Evolutionary conservation across 2,888 invertebrate genomes (phyloP).

Genomic region (Bimastos eiseni): DNA sequence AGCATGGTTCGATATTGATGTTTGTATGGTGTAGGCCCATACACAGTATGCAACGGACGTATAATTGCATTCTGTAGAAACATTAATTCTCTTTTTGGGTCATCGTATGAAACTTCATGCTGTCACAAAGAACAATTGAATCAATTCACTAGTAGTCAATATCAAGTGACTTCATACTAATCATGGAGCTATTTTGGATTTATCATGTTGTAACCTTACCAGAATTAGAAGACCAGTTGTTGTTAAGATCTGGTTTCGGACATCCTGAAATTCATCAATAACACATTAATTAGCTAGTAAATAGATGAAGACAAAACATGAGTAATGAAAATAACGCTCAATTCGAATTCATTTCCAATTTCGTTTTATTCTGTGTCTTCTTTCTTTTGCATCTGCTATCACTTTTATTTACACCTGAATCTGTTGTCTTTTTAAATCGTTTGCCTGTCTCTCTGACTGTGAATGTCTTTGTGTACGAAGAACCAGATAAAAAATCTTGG

Average conservation of each 20-base stretch:
- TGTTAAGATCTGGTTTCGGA: constrained; percentile 42
- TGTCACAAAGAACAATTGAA: background rate
- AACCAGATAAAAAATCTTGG: no score
- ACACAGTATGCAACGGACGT: background rate
- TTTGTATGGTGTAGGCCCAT: background rate
- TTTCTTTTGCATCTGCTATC: background rate
- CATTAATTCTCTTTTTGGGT: background rate
- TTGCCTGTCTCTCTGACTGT: background rate
- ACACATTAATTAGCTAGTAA: background rate
- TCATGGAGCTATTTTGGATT: background rate
- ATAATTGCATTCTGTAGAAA: background rate
- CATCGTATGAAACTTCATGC: background rate
- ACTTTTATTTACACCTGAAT: background rate
- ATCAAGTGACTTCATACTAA: background rate
- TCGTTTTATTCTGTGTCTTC: background rate
- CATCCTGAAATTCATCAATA: constrained; percentile 41
- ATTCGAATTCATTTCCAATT: background rate
- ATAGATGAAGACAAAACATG: background rate
- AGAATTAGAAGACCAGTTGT: constrained; percentile 43
- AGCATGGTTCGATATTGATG: background rate
- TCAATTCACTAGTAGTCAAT: background rate
- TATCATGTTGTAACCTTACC: constrained; percentile 32
- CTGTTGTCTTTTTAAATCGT: background rate
- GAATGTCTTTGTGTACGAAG: no score
- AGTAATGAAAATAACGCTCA: background rate